Evolutionary conservation across 2,113 vertebrate species (phyloP), one percentile per base, ranked within the genome.

Genomic region (Saimiri boliviensis): DNA sequence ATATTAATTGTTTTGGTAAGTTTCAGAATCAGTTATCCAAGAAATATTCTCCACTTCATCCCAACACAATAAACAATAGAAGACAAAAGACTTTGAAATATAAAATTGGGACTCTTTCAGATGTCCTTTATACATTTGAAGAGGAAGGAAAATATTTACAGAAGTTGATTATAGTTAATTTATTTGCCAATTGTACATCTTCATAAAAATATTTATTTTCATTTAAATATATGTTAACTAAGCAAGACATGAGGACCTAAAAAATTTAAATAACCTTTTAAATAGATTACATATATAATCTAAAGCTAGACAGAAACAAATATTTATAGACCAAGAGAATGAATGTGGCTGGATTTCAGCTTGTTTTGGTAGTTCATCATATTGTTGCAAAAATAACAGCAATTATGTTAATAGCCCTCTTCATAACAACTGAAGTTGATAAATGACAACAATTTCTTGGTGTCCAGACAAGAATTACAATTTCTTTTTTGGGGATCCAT

Each of bases 291-390:
- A 30, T 42, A 74, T 85, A 13, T 91, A 76, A 86, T 82, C 58
- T 85, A 10, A 77, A 94, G 92, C 49, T 73, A 93, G 63, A 97
- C 82, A 49, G 74, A 93, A 35, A 35, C 40, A 92, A 82, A 27
- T 94, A 58, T 58, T 54, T 95, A 82, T 54, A 82, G 11, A 2
- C 0, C 37, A 95, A 94, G 91, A 70, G 47, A 87, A 80, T 73
- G 23, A 32, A 56, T 56, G 4, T 70, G 45, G 6, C 12, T 84
- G 66, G 37, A 6, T 74, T 92, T 71, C 35, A 93, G 13, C 63
- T 81, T 93, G 1, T 19, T 32, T 92, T 95, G 73, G 37, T 74
- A 89, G 56, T 20, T 25, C 11, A 89, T 74, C 47, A 25, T 17
- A 0, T 32, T 68, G 0, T 11, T 20, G 14, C 45, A 87, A 66